phyloP scores from a whole-genome alignment of 2,797 vertebrate species.

The Kryptopterus vitreolus region DNA sequence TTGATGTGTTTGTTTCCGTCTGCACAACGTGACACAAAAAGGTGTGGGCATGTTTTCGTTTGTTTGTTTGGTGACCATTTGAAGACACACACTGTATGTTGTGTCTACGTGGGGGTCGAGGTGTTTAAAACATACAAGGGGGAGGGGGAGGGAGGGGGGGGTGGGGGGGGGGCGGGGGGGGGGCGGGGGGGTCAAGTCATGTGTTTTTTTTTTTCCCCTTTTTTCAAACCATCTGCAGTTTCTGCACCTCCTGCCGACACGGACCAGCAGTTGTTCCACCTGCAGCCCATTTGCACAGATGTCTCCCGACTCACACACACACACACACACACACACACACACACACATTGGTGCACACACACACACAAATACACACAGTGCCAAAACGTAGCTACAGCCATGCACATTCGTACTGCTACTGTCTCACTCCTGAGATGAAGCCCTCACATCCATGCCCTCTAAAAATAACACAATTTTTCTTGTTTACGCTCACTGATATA shows the following conservation, averaged over 20 bases:
- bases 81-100: conserved; percentile 45
- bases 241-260: conserved; percentile 48
- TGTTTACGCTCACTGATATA: conserved; percentile 29
- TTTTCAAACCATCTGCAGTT: conserved; percentile 57
- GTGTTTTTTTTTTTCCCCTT: conserved; percentile 28
- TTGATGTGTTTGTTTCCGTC: conserved; percentile 43
- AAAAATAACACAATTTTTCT: conserved; percentile 42
- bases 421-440: conserved; percentile 45
- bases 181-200: conserved; percentile 5
- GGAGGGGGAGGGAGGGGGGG: too few relatives aligned
- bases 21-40: conserved; percentile 42
- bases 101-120: conserved; percentile 13
- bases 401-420: conserved; percentile 30
- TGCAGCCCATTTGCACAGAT: conserved; percentile 57
- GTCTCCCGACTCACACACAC: conserved; percentile 40
- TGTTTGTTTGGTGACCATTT: conserved; percentile 42
- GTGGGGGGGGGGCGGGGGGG: too few relatives aligned
- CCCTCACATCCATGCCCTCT: conserved; percentile 38
- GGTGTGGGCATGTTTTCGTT: conserved; percentile 40
- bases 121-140: conserved; percentile 27
- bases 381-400: conserved; percentile 5
- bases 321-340: background rate
- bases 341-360: conserved; percentile 2
- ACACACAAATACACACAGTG: conserved; percentile 4
- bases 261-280: conserved; percentile 58